A percentile compares a stretch with the other conserved stretches of the same genome.
phyloP scores from a whole-genome alignment of 1,140 invertebrate species.

The Phymorhynchus buccinoides region DNA sequence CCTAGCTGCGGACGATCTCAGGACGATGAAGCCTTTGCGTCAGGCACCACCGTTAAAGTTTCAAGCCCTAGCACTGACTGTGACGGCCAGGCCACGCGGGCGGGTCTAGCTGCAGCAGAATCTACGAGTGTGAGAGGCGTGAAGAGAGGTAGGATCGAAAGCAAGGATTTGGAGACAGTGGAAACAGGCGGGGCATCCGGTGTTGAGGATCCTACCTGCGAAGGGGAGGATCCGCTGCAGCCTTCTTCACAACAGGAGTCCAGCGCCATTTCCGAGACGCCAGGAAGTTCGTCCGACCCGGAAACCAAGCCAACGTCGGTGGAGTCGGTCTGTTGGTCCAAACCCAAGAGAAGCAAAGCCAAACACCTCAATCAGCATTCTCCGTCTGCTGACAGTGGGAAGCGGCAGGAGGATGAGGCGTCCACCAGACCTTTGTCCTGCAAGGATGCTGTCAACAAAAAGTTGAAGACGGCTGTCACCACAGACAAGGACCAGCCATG shows the following conservation, averaged over 20 bases:
- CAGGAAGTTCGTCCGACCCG: neutral
- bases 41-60: neutral
- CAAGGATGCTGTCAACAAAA: neutral
- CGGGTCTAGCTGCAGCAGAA: neutral
- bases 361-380: neutral
- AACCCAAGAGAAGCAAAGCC: constrained; percentile 8
- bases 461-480: neutral
- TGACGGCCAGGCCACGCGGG: neutral
- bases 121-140: neutral
- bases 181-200: constrained; percentile 27
- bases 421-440: neutral
- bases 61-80: neutral
- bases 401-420: neutral
- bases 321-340: neutral
- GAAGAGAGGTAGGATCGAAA: constrained; percentile 11
- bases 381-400: neutral
- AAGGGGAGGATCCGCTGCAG: neutral
- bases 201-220: neutral
- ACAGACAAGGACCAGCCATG: neutral
- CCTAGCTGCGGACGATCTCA: neutral
- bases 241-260: neutral
- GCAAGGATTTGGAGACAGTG: neutral
- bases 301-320: neutral
- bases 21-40: constrained; percentile 4
- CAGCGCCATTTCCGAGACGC: neutral